Evolutionary conservation across 2,113 vertebrate species (phyloP).

Genomic region (Patagioenas fasciata): DNA sequence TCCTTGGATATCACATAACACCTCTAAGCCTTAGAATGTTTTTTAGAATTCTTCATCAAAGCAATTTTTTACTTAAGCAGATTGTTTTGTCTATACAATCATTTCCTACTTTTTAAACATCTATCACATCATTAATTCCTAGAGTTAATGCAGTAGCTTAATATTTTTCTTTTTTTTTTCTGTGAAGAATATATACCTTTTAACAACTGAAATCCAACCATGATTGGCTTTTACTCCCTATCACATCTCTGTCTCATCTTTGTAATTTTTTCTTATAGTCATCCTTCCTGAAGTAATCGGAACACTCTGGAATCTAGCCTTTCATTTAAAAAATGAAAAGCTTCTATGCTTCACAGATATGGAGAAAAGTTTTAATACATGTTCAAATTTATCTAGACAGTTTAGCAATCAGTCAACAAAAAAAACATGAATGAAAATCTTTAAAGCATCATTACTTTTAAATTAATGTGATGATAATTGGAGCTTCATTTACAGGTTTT

Average conservation of each 20-base stretch:
- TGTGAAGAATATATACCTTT: not conserved
- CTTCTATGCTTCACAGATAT: not conserved
- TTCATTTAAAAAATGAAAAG: not conserved
- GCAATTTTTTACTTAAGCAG: not conserved
- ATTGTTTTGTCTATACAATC: not conserved
- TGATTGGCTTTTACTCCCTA: not conserved
- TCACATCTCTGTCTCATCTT: not conserved
- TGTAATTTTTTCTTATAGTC: not conserved
- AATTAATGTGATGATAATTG: slow-evolving; percentile 20
- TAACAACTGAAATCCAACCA: not conserved
- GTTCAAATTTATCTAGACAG: not conserved
- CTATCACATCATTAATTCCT: not conserved
- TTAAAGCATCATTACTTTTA: not conserved
- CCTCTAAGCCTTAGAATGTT: not conserved
- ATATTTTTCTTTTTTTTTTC: not conserved
- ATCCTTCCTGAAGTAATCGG: not conserved
- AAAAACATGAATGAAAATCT: not conserved
- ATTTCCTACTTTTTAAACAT: not conserved
- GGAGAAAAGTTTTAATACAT: not conserved
- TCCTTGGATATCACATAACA: not conserved
- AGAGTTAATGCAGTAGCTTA: not conserved
- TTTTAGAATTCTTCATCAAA: not conserved
- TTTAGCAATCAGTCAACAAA: not conserved
- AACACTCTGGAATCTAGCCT: not conserved
- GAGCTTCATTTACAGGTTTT: slow-evolving; percentile 21